phyloP scores from a whole-genome alignment of 2,113 vertebrate species.

The Irena cyanogastra region DNA sequence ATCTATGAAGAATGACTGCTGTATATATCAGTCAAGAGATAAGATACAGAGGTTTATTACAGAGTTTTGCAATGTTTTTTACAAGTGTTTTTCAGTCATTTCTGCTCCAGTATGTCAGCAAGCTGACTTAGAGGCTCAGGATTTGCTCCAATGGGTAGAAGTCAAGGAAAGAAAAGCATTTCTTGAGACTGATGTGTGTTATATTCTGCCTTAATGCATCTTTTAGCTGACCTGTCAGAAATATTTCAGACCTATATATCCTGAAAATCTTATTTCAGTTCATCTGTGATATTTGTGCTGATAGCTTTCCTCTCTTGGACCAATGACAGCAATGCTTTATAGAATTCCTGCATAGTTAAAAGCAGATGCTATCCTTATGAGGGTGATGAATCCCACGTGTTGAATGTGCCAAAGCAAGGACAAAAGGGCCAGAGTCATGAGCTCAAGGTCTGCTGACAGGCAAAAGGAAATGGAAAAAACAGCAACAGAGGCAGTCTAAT shows the following conservation, averaged over 20 bases:
- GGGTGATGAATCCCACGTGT: neutral
- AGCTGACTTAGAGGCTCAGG: neutral
- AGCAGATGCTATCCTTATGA: neutral
- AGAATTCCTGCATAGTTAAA: conserved; percentile 4
- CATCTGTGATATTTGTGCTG: neutral
- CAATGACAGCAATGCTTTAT: conserved; percentile 13
- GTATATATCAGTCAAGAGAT: neutral
- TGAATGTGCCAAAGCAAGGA: conserved; percentile 12
- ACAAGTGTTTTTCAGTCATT: neutral
- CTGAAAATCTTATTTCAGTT: conserved; percentile 40
- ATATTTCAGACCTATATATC: conserved; percentile 21
- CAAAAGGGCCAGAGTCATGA: conserved; percentile 8
- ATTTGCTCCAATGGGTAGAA: conserved; percentile 24
- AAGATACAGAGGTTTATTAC: neutral
- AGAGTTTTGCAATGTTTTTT: neutral
- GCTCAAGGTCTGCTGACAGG: neutral
- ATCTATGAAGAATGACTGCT: neutral
- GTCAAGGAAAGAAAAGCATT: conserved; percentile 46
- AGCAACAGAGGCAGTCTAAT: neutral
- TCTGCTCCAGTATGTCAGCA: neutral
- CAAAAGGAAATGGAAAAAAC: neutral
- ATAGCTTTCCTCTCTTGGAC: neutral
- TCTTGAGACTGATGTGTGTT: neutral
- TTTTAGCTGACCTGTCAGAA: conserved; percentile 21
- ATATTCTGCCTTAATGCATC: conserved; percentile 28